phyloP scores from a whole-genome alignment of 2,888 invertebrate species.

The Noctua comes region DNA sequence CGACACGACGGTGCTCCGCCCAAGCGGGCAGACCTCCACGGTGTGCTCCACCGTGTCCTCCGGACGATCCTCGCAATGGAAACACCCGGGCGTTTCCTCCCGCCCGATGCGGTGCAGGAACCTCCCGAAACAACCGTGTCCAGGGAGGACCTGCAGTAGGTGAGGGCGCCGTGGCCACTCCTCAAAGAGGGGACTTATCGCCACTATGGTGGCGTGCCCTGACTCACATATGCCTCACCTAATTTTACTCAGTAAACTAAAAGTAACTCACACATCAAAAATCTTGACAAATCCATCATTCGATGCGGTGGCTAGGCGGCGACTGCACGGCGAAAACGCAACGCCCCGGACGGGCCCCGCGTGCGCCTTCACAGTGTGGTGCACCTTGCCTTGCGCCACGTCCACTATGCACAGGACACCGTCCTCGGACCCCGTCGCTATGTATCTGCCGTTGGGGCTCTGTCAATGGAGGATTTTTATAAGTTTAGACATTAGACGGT shows the following conservation, averaged over 20 bases:
- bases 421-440: slow-evolving; percentile 98
- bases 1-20: too few relatives aligned
- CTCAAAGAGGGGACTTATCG: too few relatives aligned
- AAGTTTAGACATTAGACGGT: background rate
- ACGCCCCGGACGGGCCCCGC: slow-evolving; percentile 97
- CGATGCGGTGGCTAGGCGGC: slow-evolving; percentile 96
- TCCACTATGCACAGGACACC: slow-evolving; percentile 98
- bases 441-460: slow-evolving; percentile 98
- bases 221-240: background rate
- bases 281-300: slow-evolving; percentile 98
- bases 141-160: too few relatives aligned
- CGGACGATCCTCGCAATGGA: too few relatives aligned
- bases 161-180: too few relatives aligned
- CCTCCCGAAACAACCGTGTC: too few relatives aligned
- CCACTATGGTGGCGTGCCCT: too few relatives aligned
- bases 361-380: slow-evolving; percentile 98
- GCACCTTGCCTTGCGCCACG: slow-evolving; percentile 94
- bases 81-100: too few relatives aligned
- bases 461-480: background rate
- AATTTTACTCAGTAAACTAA: background rate
- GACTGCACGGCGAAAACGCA: slow-evolving; percentile 97
- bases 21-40: too few relatives aligned
- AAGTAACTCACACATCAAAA: slow-evolving; percentile 96
- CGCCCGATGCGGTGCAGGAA: too few relatives aligned
- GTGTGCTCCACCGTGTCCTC: too few relatives aligned